A percentile compares a stretch with the other conserved stretches of the same genome.
phyloP scores from a whole-genome alignment of 2,113 vertebrate species.

The Syngnathus floridae region DNA sequence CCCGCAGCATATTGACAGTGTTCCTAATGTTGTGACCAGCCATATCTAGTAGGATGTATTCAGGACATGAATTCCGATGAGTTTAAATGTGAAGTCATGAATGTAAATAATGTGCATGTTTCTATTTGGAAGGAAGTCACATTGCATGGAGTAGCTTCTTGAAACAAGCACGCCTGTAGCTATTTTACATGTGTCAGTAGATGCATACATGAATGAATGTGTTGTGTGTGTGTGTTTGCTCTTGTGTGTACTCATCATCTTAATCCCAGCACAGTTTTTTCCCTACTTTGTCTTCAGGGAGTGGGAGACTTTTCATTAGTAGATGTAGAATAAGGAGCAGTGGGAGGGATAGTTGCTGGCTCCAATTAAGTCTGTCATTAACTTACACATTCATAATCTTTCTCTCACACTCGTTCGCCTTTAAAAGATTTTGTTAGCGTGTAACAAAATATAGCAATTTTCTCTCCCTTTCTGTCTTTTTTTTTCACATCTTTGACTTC shows the following conservation, averaged over 20 bases:
- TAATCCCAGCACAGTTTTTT: constrained; percentile 11
- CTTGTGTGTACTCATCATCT: constrained; percentile 17
- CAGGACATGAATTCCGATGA: constrained; percentile 1
- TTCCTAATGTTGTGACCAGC: background rate
- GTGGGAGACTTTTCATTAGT: constrained; percentile 51
- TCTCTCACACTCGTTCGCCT: constrained; percentile 18
- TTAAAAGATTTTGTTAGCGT: constrained; percentile 41
- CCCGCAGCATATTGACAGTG: too few relatives aligned
- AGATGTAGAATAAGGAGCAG: constrained; percentile 46
- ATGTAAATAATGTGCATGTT: constrained; percentile 1
- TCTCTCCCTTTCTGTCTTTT: constrained; percentile 15
- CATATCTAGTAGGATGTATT: background rate
- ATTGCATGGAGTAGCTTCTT: background rate
- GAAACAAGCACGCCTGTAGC: background rate
- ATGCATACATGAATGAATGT: constrained; percentile 5
- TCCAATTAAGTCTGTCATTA: constrained; percentile 59
- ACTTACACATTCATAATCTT: constrained; percentile 16
- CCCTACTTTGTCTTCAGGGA: constrained; percentile 36
- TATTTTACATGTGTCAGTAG: constrained; percentile 1
- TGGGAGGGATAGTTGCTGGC: constrained; percentile 46
- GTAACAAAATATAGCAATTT: constrained; percentile 14
- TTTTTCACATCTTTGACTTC: constrained; percentile 14
- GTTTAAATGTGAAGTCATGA: background rate
- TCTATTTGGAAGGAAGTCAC: background rate
- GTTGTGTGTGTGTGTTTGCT: background rate